These are phyloP conservation scores for Spisula subtruncata DNA, from an alignment of 2,888 invertebrate species.

Conservation along the genomic window DNA sequence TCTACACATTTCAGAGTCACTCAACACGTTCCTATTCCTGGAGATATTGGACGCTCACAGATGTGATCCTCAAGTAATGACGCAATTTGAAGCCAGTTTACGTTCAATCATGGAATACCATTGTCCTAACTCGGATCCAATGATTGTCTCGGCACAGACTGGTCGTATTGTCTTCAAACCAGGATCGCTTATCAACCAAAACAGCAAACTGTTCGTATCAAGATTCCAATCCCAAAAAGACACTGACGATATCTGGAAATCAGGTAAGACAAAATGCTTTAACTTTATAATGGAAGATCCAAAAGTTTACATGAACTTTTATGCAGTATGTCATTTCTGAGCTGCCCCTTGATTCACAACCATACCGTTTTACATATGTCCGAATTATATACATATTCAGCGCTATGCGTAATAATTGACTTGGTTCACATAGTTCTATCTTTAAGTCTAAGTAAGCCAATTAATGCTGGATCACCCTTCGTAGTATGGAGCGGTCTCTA, in stretches of 20 bases:
- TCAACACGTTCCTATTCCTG: conserved; percentile 57
- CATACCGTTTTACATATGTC: neutral
- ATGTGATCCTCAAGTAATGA: conserved; percentile 38
- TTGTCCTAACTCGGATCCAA: conserved; percentile 48
- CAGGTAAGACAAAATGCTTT: conserved; percentile 46
- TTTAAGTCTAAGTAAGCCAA: neutral
- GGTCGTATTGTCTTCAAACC: conserved; percentile 60
- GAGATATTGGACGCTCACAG: conserved; percentile 53
- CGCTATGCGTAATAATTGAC: neutral
- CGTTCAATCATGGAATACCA: conserved; percentile 52
- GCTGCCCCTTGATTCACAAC: too few relatives aligned
- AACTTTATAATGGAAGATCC: too few relatives aligned
- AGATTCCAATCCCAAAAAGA: conserved; percentile 55
- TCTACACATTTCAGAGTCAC: conserved; percentile 50
- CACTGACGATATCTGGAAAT: conserved; percentile 55
- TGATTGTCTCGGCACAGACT: conserved; percentile 50
- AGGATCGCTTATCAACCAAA: conserved; percentile 49
- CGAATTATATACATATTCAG: neutral
- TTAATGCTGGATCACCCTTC: too few relatives aligned
- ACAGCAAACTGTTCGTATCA: conserved; percentile 58
- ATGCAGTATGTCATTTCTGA: too few relatives aligned
- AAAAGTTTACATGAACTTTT: too few relatives aligned
- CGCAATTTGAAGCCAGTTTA: conserved; percentile 62
- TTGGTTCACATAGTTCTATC: neutral
- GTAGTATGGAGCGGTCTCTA: too few relatives aligned